Evolutionary conservation across 2,888 invertebrate species (phyloP).

Genomic region (Heliconius erato): DNA sequence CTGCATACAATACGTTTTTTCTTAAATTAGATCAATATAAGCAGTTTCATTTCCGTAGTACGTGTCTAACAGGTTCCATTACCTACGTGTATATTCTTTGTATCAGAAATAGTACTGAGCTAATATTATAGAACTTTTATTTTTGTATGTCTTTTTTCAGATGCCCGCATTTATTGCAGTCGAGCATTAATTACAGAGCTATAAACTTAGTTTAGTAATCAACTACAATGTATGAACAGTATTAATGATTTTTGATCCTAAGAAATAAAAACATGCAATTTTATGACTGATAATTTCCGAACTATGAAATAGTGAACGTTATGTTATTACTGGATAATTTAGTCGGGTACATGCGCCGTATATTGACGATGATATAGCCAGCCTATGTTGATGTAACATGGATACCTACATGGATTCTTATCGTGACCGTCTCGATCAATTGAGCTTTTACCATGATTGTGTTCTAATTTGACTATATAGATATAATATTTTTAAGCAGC

Average conservation of each 20-base stretch:
- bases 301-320: conserved; percentile 80
- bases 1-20: background rate
- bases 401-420: conserved; percentile 70
- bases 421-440: conserved; percentile 59
- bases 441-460: conserved; percentile 43
- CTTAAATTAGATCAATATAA: background rate
- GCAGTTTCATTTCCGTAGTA: background rate
- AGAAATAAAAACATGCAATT: conserved; percentile 78
- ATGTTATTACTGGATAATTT: conserved; percentile 82
- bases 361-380: conserved; percentile 70
- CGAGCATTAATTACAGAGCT: conserved; percentile 45
- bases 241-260: conserved; percentile 63
- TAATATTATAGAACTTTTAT: conserved; percentile 13
- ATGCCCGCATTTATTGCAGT: conserved; percentile 39
- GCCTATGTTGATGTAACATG: conserved; percentile 75
- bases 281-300: conserved; percentile 84
- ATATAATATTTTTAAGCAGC: background rate
- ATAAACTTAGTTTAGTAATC: conserved; percentile 44
- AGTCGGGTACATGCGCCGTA: conserved; percentile 71
- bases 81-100: conserved; percentile 31
- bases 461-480: conserved; percentile 16
- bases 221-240: conserved; percentile 44
- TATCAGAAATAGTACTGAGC: conserved; percentile 30
- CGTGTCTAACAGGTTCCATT: background rate
- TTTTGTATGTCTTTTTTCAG: conserved; percentile 29